Base-by-base conservation (phyloP, 1,140 invertebrate genomes). In the Diorhabda carinulata region DNA sequence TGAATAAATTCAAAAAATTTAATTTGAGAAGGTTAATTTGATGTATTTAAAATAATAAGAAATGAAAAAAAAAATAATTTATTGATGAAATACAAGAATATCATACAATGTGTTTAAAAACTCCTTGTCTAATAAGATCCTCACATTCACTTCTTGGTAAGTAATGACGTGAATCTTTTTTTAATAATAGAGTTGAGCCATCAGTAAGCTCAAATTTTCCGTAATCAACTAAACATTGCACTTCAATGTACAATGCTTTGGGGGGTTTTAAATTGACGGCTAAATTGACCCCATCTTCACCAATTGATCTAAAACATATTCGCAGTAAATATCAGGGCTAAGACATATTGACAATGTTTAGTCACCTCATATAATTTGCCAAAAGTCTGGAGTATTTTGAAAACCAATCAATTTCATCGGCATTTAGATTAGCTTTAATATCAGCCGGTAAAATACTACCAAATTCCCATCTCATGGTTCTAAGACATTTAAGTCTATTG, bases 171-270 rank as follows among this genome's bases (percentile, higher is more conserved):
- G 91, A 96, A 79, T 98, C 94, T 81, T 96, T 96, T 80, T 94
- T 95, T 2, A 99, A 82, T 64, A 91, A 86, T 41, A 98, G 87
- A 0, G 92, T 86, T 78, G 93, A 91, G 52, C 97, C 97, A 85
- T 97, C 92, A 77, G 95, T 95, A 9, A 97, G 85, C 82, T 98
- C 96, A 78, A 96, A 90, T 82, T 94, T 94, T 1, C 97, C 97
- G 84, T 96, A 96, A 82, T 98, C 95, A 58, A 87, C 82, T 42
- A 97, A 77, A 81, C 95, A 97, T 44, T 93, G 83, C 2, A 98
- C 95, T 86, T 98, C 94, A 68, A 98, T 90, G 78, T 92, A 97
- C 8, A 98, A 83, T 7, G 91, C 90, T 80, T 98, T 98, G 2
- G 96, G 96, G 66, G 96, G 96, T 61, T 91, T 89, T n/a, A 93